Base-by-base conservation (phyloP, 2,888 invertebrate species). In the Diarsia rubi region DNA sequence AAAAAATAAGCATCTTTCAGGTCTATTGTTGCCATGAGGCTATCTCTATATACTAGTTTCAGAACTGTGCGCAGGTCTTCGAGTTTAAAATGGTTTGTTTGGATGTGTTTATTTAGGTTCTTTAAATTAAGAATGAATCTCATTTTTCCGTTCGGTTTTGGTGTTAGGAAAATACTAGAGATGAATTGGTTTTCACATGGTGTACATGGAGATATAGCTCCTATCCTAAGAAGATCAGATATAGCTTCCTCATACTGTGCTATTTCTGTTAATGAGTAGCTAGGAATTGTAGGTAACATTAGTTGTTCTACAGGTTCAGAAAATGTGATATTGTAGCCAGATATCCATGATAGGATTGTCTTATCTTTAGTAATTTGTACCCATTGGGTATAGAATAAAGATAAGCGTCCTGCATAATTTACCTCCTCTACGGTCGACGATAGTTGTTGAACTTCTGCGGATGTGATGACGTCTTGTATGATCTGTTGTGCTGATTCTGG, bases 131-230 rank as follows among this genome's bases (percentile, higher is more conserved):
- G 52, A n/a, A 52, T 52, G 11, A 52, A 52, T n/a, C 52, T 52
- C n/a, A n/a, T 52, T 11, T 52, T n/a, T 21, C 52, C 52, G n/a
- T 52, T 52, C 11, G 52, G 52, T 52, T 52, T 52, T n/a, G 52
- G 52, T n/a, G n/a, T n/a, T n/a, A 52, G n/a, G n/a, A 52, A 52
- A 52, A 52, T 52, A 52, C 52, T 52, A n/a, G 52, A 52, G 21
- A 52, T 52, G n/a, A 52, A 52, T 52, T 52, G 52, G n/a, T 52
- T 52, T 21, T 21, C 52, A n/a, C 52, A 52, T n/a, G 52, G 52
- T 9, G 52, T 52, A 11, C 52, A 52, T 52, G 21, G n/a, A n/a
- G 52, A 52, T n/a, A 52, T 52, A 52, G 52, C 52, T 21, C n/a
- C 52, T n/a, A 52, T 52, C 9, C 2, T 52, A 21, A 52, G 21